Conservation (phyloP, 1,140 invertebrate genomes). For the Sitophilus oryzae region DNA sequence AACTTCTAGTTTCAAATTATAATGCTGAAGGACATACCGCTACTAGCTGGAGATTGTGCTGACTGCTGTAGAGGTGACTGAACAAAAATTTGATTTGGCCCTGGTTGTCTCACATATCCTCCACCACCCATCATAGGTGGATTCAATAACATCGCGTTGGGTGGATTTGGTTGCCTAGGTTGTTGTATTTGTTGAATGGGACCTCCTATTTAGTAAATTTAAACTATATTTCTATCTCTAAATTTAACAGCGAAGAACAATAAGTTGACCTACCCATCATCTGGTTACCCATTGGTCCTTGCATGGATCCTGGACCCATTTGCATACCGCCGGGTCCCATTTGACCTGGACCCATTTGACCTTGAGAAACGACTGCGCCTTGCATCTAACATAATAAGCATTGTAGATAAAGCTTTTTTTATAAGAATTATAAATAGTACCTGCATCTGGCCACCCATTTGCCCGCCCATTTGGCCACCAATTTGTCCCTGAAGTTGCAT, state of each 20-base stretch:
- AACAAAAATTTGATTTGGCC: slow-evolving; percentile 60
- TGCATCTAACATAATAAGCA: slow-evolving; percentile 14
- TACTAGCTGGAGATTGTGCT: slow-evolving; percentile 60
- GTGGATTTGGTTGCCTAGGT: slow-evolving; percentile 33
- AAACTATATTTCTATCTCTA: not conserved
- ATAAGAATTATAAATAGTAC: slow-evolving; percentile 3
- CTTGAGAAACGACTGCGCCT: slow-evolving; percentile 8
- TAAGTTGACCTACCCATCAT: slow-evolving; percentile 32
- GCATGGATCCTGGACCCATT: slow-evolving; percentile 47
- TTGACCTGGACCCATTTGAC: slow-evolving; percentile 15
- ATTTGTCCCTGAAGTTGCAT: slow-evolving; percentile 38
- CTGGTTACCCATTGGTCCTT: slow-evolving; percentile 43
- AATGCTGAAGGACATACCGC: slow-evolving; percentile 2
- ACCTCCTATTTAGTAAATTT: slow-evolving; percentile 20
- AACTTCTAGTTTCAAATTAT: too few species aligned
- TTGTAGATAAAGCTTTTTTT: too few species aligned
- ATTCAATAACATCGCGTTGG: slow-evolving; percentile 12
- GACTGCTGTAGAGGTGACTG: slow-evolving; percentile 62
- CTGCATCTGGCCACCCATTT: slow-evolving; percentile 40
- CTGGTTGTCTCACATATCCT: slow-evolving; percentile 48
- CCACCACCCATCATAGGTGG: slow-evolving; percentile 18
- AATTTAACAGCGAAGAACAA: too few species aligned
- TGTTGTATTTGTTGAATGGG: slow-evolving; percentile 46
- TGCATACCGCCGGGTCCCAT: slow-evolving; percentile 32
- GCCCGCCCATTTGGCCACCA: slow-evolving; percentile 46